Evolutionary conservation across 2,113 vertebrate species (phyloP).

Genomic region (Benthochromis sp.): DNA sequence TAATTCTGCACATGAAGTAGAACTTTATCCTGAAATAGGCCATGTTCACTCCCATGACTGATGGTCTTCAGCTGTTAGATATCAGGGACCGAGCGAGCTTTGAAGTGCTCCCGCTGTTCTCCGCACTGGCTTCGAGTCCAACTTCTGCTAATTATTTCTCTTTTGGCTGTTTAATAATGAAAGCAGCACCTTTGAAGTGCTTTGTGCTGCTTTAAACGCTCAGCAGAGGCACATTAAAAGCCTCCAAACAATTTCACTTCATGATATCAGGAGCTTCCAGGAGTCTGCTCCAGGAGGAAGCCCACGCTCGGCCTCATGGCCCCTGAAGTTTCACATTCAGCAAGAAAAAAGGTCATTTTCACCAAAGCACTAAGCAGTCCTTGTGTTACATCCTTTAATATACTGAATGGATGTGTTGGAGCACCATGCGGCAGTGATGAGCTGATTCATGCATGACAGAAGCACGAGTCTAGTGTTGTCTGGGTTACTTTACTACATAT

Average conservation of each 20-base stretch:
- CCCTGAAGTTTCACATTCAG: not conserved
- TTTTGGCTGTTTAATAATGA: not conserved
- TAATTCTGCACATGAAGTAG: not conserved
- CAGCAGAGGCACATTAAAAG: not conserved
- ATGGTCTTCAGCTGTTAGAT: not conserved
- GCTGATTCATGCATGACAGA: not conserved
- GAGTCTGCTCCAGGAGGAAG: not conserved
- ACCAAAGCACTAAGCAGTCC: not conserved
- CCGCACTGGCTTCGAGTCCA: not conserved
- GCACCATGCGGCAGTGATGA: not conserved
- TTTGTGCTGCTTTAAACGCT: not conserved
- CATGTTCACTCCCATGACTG: not conserved
- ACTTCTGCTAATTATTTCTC: not conserved
- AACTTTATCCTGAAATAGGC: slow-evolving; percentile 5
- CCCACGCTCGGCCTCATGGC: not conserved
- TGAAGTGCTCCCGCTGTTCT: not conserved
- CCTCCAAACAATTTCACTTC: not conserved
- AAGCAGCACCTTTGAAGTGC: not conserved
- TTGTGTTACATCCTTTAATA: not conserved
- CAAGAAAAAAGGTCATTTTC: not conserved
- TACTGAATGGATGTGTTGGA: not conserved
- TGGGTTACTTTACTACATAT: not conserved
- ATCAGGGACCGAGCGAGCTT: not conserved
- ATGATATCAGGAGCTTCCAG: not conserved
- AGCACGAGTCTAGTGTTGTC: not conserved